phyloP scores from a whole-genome alignment of 1,140 invertebrate species.

The Drosophila quadrilineata region DNA sequence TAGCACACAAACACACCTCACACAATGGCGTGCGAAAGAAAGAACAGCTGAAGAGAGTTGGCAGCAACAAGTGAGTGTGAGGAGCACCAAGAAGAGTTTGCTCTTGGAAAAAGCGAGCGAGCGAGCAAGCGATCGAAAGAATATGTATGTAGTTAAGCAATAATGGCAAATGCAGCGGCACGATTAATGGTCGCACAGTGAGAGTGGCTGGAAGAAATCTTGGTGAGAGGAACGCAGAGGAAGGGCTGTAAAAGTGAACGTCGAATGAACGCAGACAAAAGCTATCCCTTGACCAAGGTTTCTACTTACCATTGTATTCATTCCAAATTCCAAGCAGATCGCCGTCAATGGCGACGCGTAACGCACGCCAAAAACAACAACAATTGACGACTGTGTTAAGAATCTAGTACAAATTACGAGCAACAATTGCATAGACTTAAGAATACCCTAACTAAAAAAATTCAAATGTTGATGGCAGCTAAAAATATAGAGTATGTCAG shows the following conservation, averaged over 20 bases:
- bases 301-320: constrained; percentile 13
- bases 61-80: constrained; percentile 9
- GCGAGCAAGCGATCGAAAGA: neutral
- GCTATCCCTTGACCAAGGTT: constrained; percentile 53
- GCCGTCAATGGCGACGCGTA: constrained; percentile 42
- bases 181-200: constrained; percentile 15
- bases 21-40: constrained; percentile 18
- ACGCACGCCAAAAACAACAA: neutral
- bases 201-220: too few relatives aligned
- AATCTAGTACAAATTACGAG: neutral
- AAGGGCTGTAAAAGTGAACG: constrained; percentile 56
- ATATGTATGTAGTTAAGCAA: constrained; percentile 6
- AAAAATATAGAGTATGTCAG: too few relatives aligned
- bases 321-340: constrained; percentile 44
- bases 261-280: constrained; percentile 2
- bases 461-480: neutral
- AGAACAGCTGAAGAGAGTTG: too few relatives aligned
- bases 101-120: constrained; percentile 4
- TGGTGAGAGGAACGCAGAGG: neutral
- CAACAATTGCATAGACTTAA: neutral
- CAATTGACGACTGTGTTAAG: neutral
- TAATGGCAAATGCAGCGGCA: constrained; percentile 15
- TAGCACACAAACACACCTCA: constrained; percentile 16
- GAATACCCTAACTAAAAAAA: constrained; percentile 1
- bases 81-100: too few relatives aligned